Base-by-base conservation (phyloP, 2,888 invertebrate species). In the Drosophila recens region DNA sequence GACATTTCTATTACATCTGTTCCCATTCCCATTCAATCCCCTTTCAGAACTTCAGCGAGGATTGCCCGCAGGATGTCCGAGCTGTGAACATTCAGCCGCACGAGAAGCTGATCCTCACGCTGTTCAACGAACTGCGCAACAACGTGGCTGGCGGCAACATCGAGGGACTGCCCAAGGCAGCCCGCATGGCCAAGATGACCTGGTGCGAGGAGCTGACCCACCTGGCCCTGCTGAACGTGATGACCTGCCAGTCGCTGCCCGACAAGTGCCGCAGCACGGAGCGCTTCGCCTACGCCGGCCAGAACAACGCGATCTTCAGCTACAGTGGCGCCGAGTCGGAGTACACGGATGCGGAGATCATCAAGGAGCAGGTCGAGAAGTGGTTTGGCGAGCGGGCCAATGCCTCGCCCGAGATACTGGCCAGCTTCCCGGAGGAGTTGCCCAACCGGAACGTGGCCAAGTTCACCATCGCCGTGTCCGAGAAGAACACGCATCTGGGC, bases 201-300 rank as follows among this genome's bases (percentile, higher is more conserved):
- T 86, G 85, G 85, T 77, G 79, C 52, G 71, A 79, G 27, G 86
- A 86, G 54, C 75, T 86, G 5, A 54, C 80, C 11, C 56, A 72
- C n/a, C 42, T 86, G 65, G 86, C 86, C 0, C 40, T 67, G 0
- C 54, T 67, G 5, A 85, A 85, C 62, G 86, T 80, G 13, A 83
- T 80, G 63, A 83, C 82, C 5, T 86, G 86, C 43, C 65, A 67
- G 15, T 83, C 82, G 20, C 11, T 74, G 52, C 68, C 77, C 6
- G 82, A 82, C 33, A 81, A 81, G 45, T 83, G 82, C 38, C 83
- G 81, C 64, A 81, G 79, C 34, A 83, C 82, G 1, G 84, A 83
- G n/a, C 72, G 81, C 23, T 83, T 83, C 23, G 81, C 73, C 1
- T 81, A 83, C 43, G 82, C 82, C 13, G 82, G 82, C 9, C 82